Base-by-base conservation (phyloP, 2,797 vertebrate genomes). In the Notolepis coatsorum region DNA sequence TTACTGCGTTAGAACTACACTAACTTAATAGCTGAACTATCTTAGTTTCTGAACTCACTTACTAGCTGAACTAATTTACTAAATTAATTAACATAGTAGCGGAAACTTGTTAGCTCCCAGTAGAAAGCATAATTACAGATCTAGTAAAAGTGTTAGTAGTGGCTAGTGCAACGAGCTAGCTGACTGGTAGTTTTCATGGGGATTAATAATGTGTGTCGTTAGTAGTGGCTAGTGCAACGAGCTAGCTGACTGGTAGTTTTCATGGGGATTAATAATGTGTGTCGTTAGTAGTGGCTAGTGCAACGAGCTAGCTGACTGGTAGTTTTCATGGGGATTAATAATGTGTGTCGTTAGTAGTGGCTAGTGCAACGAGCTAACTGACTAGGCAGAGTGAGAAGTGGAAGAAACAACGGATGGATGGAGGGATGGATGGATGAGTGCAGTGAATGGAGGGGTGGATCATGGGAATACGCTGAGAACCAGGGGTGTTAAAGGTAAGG, bases 391-490 rank as follows among this genome's bases (percentile, higher is more conserved):
- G n/a, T n/a, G n/a, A n/a, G n/a, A n/a, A n/a, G n/a, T n/a, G 35
- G 15, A n/a, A 37, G 35, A n/a, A 12, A n/a, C 12, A 37, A n/a
- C 15, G 35, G 35, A 37, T 37, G 35, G 35, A 13, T 37, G 35
- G 6, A 3, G 12, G 35, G 35, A 86, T 72, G 79, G 68, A 72
- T 45, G 54, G 51, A 67, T 39, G 51, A 71, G 51, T 13, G 51
- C 25, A 27, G 82, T 77, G 79, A 93, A 93, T 95, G 91, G 89
- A 91, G 88, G 94, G 85, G 94, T 90, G 89, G 86, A 92, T 73
- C 82, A 95, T 94, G 94, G 93, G 89, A 91, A 90, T 81, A 94
- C 88, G 90, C 92, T 90, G 75, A 81, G 66, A 74, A 73, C 58
- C 61, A 64, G 65, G 28, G 39, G 77, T n/a, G 38, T 13, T n/a